phyloP scores from a whole-genome alignment of 2,113 vertebrate genomes.

The Silurus meridionalis region DNA sequence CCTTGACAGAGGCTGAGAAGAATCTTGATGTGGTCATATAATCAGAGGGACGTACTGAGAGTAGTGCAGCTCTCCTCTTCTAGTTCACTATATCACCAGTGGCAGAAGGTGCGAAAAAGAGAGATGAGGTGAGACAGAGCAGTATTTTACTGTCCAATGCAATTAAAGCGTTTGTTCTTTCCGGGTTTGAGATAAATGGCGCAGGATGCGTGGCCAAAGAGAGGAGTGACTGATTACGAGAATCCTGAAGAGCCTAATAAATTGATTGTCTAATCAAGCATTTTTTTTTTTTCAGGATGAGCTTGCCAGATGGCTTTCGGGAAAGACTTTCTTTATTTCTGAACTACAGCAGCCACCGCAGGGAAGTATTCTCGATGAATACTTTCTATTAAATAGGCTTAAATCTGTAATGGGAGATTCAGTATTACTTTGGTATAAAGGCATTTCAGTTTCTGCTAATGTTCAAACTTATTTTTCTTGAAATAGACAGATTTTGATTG shows the following conservation, averaged over 20 bases:
- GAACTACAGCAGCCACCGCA: not conserved
- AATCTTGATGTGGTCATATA: not conserved
- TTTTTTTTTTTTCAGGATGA: conserved; percentile 3
- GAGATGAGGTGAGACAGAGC: conserved; percentile 5
- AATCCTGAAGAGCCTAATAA: conserved; percentile 22
- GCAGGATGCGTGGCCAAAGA: conserved; percentile 1
- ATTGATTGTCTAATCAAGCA: not conserved
- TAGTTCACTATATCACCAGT: not conserved
- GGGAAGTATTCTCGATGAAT: not conserved
- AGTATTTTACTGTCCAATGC: conserved; percentile 10
- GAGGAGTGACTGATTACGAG: conserved; percentile 5
- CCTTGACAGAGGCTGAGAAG: not conserved
- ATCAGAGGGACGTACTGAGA: not conserved
- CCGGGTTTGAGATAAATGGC: conserved; percentile 1
- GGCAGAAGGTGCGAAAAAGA: conserved; percentile 1
- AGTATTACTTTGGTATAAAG: not conserved
- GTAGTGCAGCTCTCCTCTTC: not conserved
- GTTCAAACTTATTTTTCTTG: not conserved
- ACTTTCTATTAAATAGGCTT: not conserved
- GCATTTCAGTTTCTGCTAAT: not conserved
- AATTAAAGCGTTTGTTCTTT: conserved; percentile 14
- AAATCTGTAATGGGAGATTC: not conserved
- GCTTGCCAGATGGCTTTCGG: conserved; percentile 10
- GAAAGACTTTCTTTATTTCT: conserved; percentile 29
- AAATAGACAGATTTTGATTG: not conserved